Base-by-base conservation (phyloP, 64 coral and sea anemone genomes). In the Porites australiensis region DNA sequence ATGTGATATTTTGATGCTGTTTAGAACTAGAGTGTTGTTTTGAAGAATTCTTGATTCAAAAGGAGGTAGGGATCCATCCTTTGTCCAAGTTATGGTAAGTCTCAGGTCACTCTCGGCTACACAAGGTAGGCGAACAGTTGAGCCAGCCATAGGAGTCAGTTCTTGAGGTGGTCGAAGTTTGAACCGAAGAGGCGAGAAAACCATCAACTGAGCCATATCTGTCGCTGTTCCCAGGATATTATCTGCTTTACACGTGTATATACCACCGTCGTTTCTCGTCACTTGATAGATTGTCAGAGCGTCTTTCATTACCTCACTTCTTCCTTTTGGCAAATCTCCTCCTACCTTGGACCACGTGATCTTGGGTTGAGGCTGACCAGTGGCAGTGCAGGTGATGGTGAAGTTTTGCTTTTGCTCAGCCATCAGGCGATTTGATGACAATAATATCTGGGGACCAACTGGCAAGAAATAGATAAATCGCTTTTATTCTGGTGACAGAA, bases 321-420 rank as follows among this genome's bases (percentile, higher is more conserved):
- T 81, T 8, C 58, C 5, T 19, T 18, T 45, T 37, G 82, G 84
- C 14, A 87, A 52, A 51, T 20, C 23, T 0, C 84, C 50, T 3
- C 54, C 49, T 12, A 57, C 2, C 15, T 73, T 87, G 7, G 68
- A 87, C 84, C 84, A 87, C 1, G 84, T 87, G 66, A 87, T 73
- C 1, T 13, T 53, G 20, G 84, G 84, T 13, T 52, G 53, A 18
- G 84, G 84, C 68, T 73, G 84, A 53, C 84, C 84, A 52, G 66
- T 44, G 37, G 84, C 67, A 87, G 19, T 87, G 50, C 84, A 89
- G 27, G 43, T 8, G 16, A 89, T 19, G 4, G 73, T 62, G 43
- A 46, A 8, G 12, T 77, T 77, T 13, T 67, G 44, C 8, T 63
- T 54, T 16, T 78, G 55, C 22, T 78, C 74, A 37, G 47, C 74